A percentile compares a stretch with the other conserved stretches of the same genome.
phyloP scores from a whole-genome alignment of 1,140 invertebrate genomes.

The Drosophila obscura region DNA sequence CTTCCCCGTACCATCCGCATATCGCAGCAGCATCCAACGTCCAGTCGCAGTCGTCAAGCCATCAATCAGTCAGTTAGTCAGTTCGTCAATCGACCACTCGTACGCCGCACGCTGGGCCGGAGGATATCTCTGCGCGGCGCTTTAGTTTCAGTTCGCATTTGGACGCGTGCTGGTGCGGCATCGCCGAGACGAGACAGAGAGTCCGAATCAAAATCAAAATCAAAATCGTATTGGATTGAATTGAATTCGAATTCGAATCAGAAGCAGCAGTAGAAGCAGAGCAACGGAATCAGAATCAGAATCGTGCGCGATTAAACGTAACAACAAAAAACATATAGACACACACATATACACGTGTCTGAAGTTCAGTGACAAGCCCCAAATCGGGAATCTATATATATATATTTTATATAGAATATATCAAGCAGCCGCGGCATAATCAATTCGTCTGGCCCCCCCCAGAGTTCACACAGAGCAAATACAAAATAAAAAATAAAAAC shows the following conservation, averaged over 20 bases:
- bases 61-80: slow-evolving; percentile 59
- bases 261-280: slow-evolving; percentile 2
- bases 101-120: slow-evolving; percentile 46
- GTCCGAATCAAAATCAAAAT: slow-evolving; percentile 17
- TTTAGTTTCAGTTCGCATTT: slow-evolving; percentile 80
- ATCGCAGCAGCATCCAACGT: slow-evolving; percentile 27
- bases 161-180: slow-evolving; percentile 74
- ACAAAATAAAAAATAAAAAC: slow-evolving; percentile 34
- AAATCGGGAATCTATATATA: slow-evolving; percentile 29
- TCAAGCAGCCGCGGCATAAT: slow-evolving; percentile 51
- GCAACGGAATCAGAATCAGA: slow-evolving; percentile 19
- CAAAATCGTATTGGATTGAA: not conserved
- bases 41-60: slow-evolving; percentile 18
- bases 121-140: slow-evolving; percentile 75
- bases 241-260: slow-evolving; percentile 18
- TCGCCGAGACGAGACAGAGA: slow-evolving; percentile 63
- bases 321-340: slow-evolving; percentile 18
- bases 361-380: slow-evolving; percentile 70
- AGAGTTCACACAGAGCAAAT: slow-evolving; percentile 54
- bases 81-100: slow-evolving; percentile 54
- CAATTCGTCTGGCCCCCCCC: slow-evolving; percentile 61
- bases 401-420: slow-evolving; percentile 27
- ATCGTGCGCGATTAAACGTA: slow-evolving; percentile 57
- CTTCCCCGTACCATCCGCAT: slow-evolving; percentile 2
- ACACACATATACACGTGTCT: slow-evolving; percentile 61